A percentile compares a stretch with the other conserved stretches of the same genome.
Evolutionary conservation across 2,888 invertebrate species (phyloP).

Genomic region (Sphinx pinastri): DNA sequence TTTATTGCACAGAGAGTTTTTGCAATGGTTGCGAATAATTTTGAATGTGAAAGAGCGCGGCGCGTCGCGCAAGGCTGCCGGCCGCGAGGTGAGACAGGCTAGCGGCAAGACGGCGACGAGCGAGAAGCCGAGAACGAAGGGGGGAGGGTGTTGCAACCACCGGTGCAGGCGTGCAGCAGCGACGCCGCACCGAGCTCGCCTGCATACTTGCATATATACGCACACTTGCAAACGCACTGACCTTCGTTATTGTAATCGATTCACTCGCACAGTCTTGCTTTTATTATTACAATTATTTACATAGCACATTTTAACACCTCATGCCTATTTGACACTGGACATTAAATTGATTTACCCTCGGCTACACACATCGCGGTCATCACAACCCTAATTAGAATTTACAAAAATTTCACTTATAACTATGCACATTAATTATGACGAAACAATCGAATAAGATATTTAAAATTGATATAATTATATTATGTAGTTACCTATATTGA

Average conservation of each 20-base stretch:
- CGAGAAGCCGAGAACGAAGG: slow-evolving; percentile 82
- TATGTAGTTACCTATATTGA: too few relatives aligned
- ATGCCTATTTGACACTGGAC: slow-evolving; percentile 32
- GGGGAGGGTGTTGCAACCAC: slow-evolving; percentile 84
- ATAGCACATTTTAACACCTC: slow-evolving; percentile 45
- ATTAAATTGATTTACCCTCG: slow-evolving; percentile 16
- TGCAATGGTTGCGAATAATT: slow-evolving; percentile 84
- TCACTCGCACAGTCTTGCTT: slow-evolving; percentile 70
- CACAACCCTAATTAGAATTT: slow-evolving; percentile 23
- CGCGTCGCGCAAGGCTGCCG: slow-evolving; percentile 84
- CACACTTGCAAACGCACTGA: slow-evolving; percentile 79
- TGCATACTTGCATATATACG: slow-evolving; percentile 82
- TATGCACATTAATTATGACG: not conserved
- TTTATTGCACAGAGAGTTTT: slow-evolving; percentile 84
- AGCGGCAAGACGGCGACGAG: slow-evolving; percentile 83
- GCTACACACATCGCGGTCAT: not conserved
- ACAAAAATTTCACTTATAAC: not conserved
- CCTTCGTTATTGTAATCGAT: slow-evolving; percentile 81
- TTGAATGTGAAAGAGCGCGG: slow-evolving; percentile 84
- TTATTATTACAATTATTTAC: slow-evolving; percentile 69
- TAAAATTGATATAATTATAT: not conserved
- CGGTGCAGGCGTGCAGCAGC: slow-evolving; percentile 84
- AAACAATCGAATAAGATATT: slow-evolving; percentile 39
- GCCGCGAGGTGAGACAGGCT: slow-evolving; percentile 84
- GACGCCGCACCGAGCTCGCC: slow-evolving; percentile 82